Base-by-base conservation (phyloP, 2,797 vertebrate genomes). In the Esox masquinongy region DNA sequence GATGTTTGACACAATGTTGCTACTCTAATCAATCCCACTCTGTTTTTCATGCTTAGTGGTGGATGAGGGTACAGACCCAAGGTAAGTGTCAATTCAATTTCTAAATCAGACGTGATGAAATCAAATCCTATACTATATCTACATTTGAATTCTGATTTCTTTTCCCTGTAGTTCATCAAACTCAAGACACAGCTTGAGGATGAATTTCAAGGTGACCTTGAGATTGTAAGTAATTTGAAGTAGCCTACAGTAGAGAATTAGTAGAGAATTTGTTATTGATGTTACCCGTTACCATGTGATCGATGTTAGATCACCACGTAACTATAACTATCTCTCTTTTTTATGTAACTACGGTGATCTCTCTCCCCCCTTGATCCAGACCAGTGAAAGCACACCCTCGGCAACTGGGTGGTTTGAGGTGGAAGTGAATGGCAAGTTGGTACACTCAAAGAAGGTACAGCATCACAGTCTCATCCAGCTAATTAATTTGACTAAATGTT, bases 391-490 rank as follows among this genome's bases (percentile, higher is more conserved):
- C 74, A 89, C 85, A 15, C 79, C 81, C 16, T 51, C 85, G 26
- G 56, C 9, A 19, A 74, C 83, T 8, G 84, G 84, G 12, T 85
- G 77, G 77, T 86, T 88, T 74, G 88, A 89, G 74, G 88, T 89
- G 68, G 66, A 79, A 70, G 85, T 89, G 74, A 83, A 87, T 39
- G 83, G 80, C 4, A 29, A 66, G 34, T 74, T 88, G 77, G 83
- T 88, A 31, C 88, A 89, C 77, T 89, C 88, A 1, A 88, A 87
- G 76, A 87, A 89, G 88, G 87, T 85, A 63, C 14, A 50, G 12
- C 4, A 31, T 63, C 68, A 66, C 24, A 15, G 19, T 16, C 19
- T 66, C 68, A 47, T 47, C 22, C 56, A 61, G 12, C 12, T 63
- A 24, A 49, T 19, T 61, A 6, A 17, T 67, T 29, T 66, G 49